Evolutionary conservation across 2,797 vertebrate species (phyloP).

Genomic region (Cygnus olor): DNA sequence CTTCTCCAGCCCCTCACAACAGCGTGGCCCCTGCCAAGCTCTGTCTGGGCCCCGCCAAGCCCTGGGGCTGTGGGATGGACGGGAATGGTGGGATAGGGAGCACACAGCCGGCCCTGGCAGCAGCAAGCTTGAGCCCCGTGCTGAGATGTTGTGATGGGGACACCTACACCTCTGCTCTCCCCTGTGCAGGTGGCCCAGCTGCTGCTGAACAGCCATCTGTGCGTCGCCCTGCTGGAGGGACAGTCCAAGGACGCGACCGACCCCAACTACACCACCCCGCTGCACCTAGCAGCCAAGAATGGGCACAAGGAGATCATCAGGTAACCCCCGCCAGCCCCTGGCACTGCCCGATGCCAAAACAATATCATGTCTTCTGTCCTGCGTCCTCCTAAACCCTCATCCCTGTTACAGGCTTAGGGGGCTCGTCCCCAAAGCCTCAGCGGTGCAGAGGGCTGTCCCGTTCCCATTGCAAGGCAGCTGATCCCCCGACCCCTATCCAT

Average conservation of each 20-base stretch:
- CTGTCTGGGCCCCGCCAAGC: background rate
- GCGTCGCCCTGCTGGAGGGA: slow-evolving; percentile 87
- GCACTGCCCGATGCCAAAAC: background rate
- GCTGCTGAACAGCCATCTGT: slow-evolving; percentile 91
- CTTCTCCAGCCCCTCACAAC: background rate
- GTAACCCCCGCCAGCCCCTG: slow-evolving; percentile 58
- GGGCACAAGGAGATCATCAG: slow-evolving; percentile 93
- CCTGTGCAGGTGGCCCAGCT: slow-evolving; percentile 87
- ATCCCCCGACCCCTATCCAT: background rate
- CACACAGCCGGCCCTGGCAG: too few species aligned
- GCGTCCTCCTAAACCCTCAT: background rate
- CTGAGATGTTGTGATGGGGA: background rate
- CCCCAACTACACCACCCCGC: slow-evolving; percentile 87
- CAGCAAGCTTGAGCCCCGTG: too few species aligned
- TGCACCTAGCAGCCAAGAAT: slow-evolving; percentile 91
- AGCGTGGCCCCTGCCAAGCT: background rate
- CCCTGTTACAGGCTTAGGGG: background rate
- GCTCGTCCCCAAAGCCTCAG: background rate
- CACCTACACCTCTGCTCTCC: background rate
- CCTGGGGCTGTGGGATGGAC: background rate
- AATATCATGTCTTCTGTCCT: background rate
- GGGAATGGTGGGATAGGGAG: accelerated
- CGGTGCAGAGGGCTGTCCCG: background rate
- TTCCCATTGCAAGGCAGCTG: accelerated
- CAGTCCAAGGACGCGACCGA: slow-evolving; percentile 84